Conservation (phyloP, 2,888 invertebrate genomes). For the Dryomyza anilis region DNA sequence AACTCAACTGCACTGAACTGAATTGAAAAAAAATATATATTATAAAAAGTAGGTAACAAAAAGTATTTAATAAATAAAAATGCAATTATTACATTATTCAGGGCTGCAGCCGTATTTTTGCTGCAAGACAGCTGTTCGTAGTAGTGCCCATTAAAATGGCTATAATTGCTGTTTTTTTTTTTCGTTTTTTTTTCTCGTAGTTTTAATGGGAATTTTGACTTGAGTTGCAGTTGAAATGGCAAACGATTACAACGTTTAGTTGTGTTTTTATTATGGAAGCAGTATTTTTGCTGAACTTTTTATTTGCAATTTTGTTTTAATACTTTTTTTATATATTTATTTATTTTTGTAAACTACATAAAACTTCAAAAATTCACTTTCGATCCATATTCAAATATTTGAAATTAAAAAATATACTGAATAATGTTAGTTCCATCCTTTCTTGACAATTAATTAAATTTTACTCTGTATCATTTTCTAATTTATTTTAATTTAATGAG, state of each 20-base stretch:
- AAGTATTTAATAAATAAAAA: not conserved
- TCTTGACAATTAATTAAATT: not conserved
- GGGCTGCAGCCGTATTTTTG: not conserved
- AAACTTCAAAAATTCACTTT: not conserved
- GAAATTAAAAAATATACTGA: too few species aligned
- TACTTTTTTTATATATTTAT: too few species aligned
- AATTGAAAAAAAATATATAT: not conserved
- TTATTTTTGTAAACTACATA: too few species aligned
- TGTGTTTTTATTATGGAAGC: too few species aligned
- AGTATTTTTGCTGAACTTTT: too few species aligned
- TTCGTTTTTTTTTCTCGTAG: not conserved
- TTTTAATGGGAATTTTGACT: constrained; percentile 39
- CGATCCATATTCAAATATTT: too few species aligned
- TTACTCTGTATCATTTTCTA: not conserved
- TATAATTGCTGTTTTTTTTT: not conserved
- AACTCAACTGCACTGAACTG: not conserved
- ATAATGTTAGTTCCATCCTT: not conserved
- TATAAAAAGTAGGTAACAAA: not conserved
- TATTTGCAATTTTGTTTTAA: too few species aligned
- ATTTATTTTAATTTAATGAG: too few species aligned
- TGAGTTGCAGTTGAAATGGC: constrained; percentile 3
- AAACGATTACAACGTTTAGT: not conserved
- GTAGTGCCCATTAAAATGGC: not conserved
- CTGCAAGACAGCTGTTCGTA: not conserved
- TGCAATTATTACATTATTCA: constrained; percentile 5